Conservation (phyloP, 2,797 vertebrate genomes). For the Acanthiza pusilla region DNA sequence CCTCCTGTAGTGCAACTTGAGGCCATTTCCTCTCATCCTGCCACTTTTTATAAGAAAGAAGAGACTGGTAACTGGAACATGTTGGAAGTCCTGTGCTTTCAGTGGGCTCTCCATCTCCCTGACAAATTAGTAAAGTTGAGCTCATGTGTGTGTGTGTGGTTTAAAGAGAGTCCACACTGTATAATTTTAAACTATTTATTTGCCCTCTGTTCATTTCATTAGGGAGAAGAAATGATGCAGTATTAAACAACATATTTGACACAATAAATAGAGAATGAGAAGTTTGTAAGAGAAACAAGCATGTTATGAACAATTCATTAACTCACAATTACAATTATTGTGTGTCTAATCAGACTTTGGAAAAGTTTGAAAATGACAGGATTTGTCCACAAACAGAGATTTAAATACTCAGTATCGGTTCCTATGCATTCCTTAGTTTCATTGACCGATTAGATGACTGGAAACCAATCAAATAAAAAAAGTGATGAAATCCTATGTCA, state of each 20-base stretch:
- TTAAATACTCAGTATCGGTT: neutral
- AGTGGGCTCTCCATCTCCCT: neutral
- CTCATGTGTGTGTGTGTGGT: neutral
- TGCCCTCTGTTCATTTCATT: neutral
- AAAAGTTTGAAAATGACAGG: neutral
- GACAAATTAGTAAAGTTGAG: neutral
- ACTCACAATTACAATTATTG: neutral
- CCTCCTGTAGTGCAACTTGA: neutral
- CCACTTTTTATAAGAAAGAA: neutral
- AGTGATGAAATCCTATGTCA: neutral
- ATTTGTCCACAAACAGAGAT: neutral
- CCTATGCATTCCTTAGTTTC: neutral
- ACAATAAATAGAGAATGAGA: neutral
- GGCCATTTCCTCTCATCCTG: neutral
- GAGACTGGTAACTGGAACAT: neutral
- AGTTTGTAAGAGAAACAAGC: neutral
- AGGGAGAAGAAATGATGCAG: neutral
- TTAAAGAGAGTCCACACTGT: neutral
- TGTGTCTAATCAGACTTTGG: neutral
- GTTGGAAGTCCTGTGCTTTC: neutral
- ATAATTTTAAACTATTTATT: neutral
- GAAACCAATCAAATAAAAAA: neutral
- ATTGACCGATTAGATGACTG: neutral
- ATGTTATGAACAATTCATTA: neutral
- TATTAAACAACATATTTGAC: neutral